Evolutionary conservation across 1,140 invertebrate species (phyloP).

Genomic region (Bombyx mandarina): DNA sequence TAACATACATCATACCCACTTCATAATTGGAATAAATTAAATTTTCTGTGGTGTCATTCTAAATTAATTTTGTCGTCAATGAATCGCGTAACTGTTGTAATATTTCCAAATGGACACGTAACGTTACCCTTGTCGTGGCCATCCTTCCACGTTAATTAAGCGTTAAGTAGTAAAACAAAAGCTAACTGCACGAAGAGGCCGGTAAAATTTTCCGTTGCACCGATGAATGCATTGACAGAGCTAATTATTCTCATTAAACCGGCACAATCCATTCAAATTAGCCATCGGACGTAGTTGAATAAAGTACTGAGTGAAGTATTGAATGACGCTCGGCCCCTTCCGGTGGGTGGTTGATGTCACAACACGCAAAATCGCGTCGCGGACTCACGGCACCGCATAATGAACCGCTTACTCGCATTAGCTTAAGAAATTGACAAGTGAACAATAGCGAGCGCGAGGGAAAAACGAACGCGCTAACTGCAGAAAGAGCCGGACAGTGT

Average conservation of each 20-base stretch:
- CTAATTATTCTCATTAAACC: slow-evolving; percentile 67
- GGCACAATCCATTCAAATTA: slow-evolving; percentile 67
- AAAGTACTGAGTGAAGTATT: slow-evolving; percentile 52
- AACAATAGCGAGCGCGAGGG: slow-evolving; percentile 63
- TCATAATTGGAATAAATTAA: too few species aligned
- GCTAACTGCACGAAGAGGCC: slow-evolving; percentile 29
- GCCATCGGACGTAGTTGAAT: slow-evolving; percentile 61
- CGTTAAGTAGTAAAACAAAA: slow-evolving; percentile 41
- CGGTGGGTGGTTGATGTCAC: slow-evolving; percentile 69
- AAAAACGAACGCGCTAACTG: slow-evolving; percentile 62
- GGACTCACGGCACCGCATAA: slow-evolving; percentile 66
- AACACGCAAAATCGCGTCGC: slow-evolving; percentile 64
- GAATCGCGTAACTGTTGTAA: neutral
- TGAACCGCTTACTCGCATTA: slow-evolving; percentile 71
- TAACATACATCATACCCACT: too few species aligned
- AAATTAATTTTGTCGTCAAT: too few species aligned
- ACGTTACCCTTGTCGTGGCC: too few species aligned
- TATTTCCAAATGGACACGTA: too few species aligned
- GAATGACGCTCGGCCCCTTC: slow-evolving; percentile 67
- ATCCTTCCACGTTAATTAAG: slow-evolving; percentile 25
- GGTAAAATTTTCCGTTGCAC: slow-evolving; percentile 29
- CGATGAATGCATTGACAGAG: slow-evolving; percentile 32
- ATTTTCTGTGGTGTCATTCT: too few species aligned
- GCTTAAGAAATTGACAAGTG: slow-evolving; percentile 71
- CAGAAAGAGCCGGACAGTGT: slow-evolving; percentile 69